Evolutionary conservation across 2,797 vertebrate species (phyloP).

Genomic region (Gadopsis bispinosus): DNA sequence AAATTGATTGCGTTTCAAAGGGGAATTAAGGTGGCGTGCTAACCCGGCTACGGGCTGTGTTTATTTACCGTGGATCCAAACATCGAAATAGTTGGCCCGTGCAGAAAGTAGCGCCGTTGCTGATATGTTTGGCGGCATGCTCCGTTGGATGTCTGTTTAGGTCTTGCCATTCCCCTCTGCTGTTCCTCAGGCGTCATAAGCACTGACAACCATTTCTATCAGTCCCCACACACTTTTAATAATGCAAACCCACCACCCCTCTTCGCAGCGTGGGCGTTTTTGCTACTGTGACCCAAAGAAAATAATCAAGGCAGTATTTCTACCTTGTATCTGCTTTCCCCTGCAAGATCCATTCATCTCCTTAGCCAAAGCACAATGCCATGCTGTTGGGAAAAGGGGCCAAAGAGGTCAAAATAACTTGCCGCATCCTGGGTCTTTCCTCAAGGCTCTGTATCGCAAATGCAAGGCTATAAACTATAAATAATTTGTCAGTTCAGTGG

Average conservation of each 20-base stretch:
- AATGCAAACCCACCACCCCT: conserved; percentile 49
- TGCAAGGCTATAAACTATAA: conserved; percentile 32
- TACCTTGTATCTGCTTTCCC: conserved; percentile 72
- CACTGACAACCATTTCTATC: conserved; percentile 71
- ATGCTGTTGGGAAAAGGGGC: conserved; percentile 48
- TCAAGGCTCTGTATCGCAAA: conserved; percentile 23
- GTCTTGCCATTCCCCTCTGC: conserved; percentile 61
- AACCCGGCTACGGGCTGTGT: conserved; percentile 67
- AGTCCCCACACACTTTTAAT: conserved; percentile 69
- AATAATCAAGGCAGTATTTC: conserved; percentile 72
- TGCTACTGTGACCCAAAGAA: conserved; percentile 75
- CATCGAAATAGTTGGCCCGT: conserved; percentile 68
- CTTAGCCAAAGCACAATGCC: conserved; percentile 64
- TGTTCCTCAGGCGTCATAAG: conserved; percentile 69
- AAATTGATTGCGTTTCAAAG: conserved; percentile 82
- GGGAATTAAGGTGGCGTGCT: conserved; percentile 62
- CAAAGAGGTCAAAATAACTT: conserved; percentile 59
- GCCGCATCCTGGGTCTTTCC: conserved; percentile 24
- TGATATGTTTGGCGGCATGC: conserved; percentile 67
- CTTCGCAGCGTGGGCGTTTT: conserved; percentile 52
- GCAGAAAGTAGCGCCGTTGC: conserved; percentile 62
- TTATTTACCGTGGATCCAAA: conserved; percentile 81
- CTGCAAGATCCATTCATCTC: conserved; percentile 69
- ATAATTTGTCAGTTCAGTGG: conserved; percentile 47
- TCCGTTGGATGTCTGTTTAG: conserved; percentile 67